Evolutionary conservation across 2,888 invertebrate species (phyloP), one percentile per base, ranked within the genome.

Genomic region (Brassicogethes aeneus): DNA sequence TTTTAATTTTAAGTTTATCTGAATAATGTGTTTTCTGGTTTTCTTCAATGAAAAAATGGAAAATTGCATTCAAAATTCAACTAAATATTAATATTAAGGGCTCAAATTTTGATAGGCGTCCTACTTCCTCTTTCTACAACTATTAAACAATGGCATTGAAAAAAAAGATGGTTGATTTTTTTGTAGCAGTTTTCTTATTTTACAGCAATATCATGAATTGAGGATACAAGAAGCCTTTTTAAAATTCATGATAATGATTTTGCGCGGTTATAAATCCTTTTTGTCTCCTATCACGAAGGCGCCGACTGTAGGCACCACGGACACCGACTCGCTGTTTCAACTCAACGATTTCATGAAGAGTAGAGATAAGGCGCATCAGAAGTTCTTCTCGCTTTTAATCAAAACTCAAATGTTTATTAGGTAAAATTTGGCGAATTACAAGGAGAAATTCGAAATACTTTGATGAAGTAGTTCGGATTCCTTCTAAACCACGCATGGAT

Each of bases 171-270:
- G n/a, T n/a, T n/a, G 23, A 12, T 23, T 36, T 2, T 23, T 3
- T 36, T 15, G n/a, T 35, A 15, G 15, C 16, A 15, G 16, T 42
- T 15, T n/a, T 30, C 15, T 41, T 41, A 53, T 66, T 42, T 56
- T 71, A 3, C 61, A 91, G 80, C 83, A 89, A 73, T 79, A 81
- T 13, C 71, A 94, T 59, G 97, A 97, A 64, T 72, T 92, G 53
- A 86, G 90, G 67, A 96, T 99, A 47, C 96, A 97, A 70, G 97
- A 99, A 67, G 92, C 94, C 3, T 99, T 97, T 67, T 73, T 99
- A 16, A 80, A 91, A 40, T 99, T 95, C 63, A 97, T 93, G 87
- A 91, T 92, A 8, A 78, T 84, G 34, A 85, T 94, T 42, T 68
- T 97, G 47, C 89, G 88, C 62, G 95, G 94, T 0, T 97, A 96